Evolutionary conservation across 2,113 vertebrate species (phyloP).

Genomic region (Bolborhynchus lineola): DNA sequence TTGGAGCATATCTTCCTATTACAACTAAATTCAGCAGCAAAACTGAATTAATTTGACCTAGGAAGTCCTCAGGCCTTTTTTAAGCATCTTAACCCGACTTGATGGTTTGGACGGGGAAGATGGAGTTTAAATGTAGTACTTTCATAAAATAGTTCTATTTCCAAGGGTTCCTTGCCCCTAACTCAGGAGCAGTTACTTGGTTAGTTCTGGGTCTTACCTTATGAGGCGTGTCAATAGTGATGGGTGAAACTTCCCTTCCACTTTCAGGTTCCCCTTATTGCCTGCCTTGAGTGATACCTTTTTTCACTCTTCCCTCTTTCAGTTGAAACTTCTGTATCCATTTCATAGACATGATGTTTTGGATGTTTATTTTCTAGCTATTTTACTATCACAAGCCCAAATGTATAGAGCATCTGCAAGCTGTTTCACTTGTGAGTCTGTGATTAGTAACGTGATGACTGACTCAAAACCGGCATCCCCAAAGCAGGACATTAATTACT

Average conservation of each 20-base stretch:
- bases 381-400: not conserved
- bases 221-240: not conserved
- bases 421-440: not conserved
- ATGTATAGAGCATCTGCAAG: not conserved
- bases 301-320: not conserved
- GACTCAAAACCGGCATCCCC: not conserved
- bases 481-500: not conserved
- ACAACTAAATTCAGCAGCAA: not conserved
- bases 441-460: not conserved
- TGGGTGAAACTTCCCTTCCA: not conserved
- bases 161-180: not conserved
- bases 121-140: not conserved
- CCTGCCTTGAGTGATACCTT: not conserved
- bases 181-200: not conserved
- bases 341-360: not conserved
- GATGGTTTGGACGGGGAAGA: not conserved
- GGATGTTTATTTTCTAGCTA: accelerated
- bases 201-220: not conserved
- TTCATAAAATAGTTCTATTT: not conserved
- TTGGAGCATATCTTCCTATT: not conserved
- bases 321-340: accelerated
- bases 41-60: not conserved
- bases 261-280: not conserved
- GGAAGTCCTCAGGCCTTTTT: not conserved
- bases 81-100: not conserved